Percentiles rank a stretch among this genome's conserved stretches.
These are phyloP conservation scores for Branchinecta lynchi DNA, from an alignment of 1,140 invertebrate species.

Conservation along the genomic window DNA sequence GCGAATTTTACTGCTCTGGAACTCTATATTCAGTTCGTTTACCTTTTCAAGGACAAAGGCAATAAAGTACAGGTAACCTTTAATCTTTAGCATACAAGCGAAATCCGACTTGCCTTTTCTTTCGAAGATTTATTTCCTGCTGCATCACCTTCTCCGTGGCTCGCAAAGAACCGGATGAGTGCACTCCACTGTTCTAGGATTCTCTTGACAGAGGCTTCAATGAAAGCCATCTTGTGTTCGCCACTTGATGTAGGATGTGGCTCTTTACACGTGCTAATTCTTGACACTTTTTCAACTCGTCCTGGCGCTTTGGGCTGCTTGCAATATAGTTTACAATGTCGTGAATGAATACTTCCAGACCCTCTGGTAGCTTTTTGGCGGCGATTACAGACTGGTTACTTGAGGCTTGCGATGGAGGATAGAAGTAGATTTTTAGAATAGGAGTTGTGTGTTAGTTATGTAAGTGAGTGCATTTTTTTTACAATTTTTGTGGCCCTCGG, in stretches of 20 bases:
- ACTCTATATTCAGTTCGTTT: too few relatives aligned
- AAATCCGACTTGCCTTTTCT: too few relatives aligned
- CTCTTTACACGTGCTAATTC: not conserved
- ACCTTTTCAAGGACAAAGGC: not conserved
- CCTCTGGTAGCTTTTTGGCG: not conserved
- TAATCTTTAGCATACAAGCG: too few relatives aligned
- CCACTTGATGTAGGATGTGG: not conserved
- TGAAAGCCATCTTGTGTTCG: not conserved
- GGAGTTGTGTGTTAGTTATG: too few relatives aligned
- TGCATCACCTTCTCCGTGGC: not conserved
- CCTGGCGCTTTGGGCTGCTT: not conserved
- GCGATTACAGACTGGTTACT: too few relatives aligned
- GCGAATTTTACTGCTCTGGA: not conserved
- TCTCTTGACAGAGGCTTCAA: not conserved
- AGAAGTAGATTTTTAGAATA: too few relatives aligned
- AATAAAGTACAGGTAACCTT: constrained; percentile 1
- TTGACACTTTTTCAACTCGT: not conserved
- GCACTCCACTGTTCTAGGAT: not conserved
- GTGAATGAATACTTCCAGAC: not conserved
- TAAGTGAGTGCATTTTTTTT: too few relatives aligned
- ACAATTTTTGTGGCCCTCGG: too few relatives aligned
- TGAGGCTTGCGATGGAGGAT: too few relatives aligned
- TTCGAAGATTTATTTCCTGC: not conserved
- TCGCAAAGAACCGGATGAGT: not conserved
- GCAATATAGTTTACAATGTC: not conserved